phyloP scores from a whole-genome alignment of 2,888 invertebrate species.

The Tetheella fluctuosa region DNA sequence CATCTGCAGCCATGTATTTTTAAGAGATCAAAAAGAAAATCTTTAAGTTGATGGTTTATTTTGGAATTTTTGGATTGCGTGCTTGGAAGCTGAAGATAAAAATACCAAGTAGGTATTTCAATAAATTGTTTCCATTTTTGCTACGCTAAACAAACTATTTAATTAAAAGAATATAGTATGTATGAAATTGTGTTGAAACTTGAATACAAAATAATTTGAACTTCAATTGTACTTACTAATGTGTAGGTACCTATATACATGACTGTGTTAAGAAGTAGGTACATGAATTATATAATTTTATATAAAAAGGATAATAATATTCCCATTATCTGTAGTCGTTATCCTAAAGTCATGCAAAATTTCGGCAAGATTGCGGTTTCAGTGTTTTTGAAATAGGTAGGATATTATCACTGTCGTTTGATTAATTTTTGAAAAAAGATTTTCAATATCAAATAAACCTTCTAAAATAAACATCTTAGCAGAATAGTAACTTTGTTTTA shows the following conservation, averaged over 20 bases:
- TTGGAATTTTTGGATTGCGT: constrained; percentile 1
- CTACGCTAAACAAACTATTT: too few relatives aligned
- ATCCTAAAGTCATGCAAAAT: not conserved
- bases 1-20: constrained; percentile 2
- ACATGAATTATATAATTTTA: too few relatives aligned
- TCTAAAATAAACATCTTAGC: not conserved
- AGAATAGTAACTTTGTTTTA: not conserved
- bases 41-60: not conserved
- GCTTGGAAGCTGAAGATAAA: not conserved
- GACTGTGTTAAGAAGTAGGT: too few relatives aligned
- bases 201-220: not conserved
- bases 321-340: not conserved
- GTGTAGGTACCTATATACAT: too few relatives aligned
- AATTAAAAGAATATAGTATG: not conserved
- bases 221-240: too few relatives aligned
- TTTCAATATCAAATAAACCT: too few relatives aligned
- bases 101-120: not conserved
- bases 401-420: too few relatives aligned
- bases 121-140: not conserved
- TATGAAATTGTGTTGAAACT: not conserved
- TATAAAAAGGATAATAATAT: not conserved
- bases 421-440: too few relatives aligned
- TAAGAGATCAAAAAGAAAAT: constrained; percentile 11
- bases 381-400: not conserved
- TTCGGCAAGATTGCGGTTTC: not conserved